A percentile compares a stretch with the other conserved stretches of the same genome.
Conservation (phyloP, 2,888 invertebrate species). For the Erynnis tages region DNA sequence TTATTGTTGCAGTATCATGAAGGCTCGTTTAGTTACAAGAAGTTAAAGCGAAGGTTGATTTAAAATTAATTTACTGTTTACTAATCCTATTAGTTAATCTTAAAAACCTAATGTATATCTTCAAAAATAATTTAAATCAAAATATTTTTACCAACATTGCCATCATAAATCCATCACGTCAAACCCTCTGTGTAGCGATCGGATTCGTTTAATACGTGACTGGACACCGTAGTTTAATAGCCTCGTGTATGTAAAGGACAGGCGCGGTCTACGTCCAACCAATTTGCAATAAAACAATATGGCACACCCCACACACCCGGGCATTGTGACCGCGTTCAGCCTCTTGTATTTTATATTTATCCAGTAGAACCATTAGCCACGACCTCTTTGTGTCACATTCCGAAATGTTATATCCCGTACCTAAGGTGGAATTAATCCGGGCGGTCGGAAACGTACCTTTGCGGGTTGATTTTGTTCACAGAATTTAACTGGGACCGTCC, state of each 20-base stretch:
- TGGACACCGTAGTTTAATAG: slow-evolving; percentile 77
- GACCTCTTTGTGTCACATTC: slow-evolving; percentile 57
- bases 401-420: slow-evolving; percentile 43
- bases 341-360: slow-evolving; percentile 48
- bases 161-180: not conserved
- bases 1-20: no score
- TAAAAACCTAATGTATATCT: not conserved
- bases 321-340: slow-evolving; percentile 45
- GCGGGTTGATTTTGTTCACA: slow-evolving; percentile 32
- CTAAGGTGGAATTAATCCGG: slow-evolving; percentile 51
- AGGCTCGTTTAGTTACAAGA: no score
- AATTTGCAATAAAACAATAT: slow-evolving; percentile 82
- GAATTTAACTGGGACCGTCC: slow-evolving; percentile 7
- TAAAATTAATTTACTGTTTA: no score
- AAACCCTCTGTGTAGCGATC: slow-evolving; percentile 61
- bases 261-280: slow-evolving; percentile 75
- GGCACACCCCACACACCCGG: slow-evolving; percentile 56
- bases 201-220: slow-evolving; percentile 80
- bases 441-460: slow-evolving; percentile 39
- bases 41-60: no score
- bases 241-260: slow-evolving; percentile 80
- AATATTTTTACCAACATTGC: not conserved
- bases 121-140: not conserved
- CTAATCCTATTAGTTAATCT: no score
- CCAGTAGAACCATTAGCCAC: slow-evolving; percentile 55